Evolutionary conservation across 2,888 invertebrate species (phyloP), one percentile per base, ranked within the genome.

Genomic region (Agrotis exclamationis): DNA sequence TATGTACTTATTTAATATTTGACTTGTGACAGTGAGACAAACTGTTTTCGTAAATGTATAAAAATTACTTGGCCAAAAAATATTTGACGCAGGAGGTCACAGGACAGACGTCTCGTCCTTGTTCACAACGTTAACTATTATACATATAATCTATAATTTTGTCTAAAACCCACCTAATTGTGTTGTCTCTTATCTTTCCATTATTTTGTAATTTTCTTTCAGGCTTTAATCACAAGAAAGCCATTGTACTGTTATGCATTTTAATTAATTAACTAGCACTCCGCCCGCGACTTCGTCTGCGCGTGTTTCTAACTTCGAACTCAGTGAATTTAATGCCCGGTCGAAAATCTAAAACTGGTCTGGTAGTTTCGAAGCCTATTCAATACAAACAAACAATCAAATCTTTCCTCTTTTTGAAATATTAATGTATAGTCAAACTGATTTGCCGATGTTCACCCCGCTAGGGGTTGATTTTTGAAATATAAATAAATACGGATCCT

Each of bases 141-240:
- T 5, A n/a, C n/a, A n/a, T n/a, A 45, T 6, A 75, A 60, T 63
- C 54, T 60, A 60, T 57, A 48, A 28, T 60, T 57, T 75, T 44
- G 9, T 28, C 24, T 50, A 51, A 18, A 63, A 51, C 51, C n/a
- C 54, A 28, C 16, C n/a, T 59, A 59, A 63, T 45, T 70, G 44
- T 54, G 60, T 45, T 70, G 44, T 54, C n/a, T 58, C 20, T 53
- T 48, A 58, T 59, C 28, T 70, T 54, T 54, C 2, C 51, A 65
- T 63, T 76, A 64, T 65, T 70, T 58, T 57, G 39, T 44, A 7
- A 53, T 58, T 53, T 33, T 72, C 24, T 50, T 70, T 39, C 24
- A 63, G 20, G 20, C 20, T 50, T 33, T 54, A 59, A 63, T 47
- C 54, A 33, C 20, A 70, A 69, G 45, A 74, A 47, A 70, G n/a